Base-by-base conservation (phyloP, 2,113 vertebrate genomes). In the Tachysurus vachellii region DNA sequence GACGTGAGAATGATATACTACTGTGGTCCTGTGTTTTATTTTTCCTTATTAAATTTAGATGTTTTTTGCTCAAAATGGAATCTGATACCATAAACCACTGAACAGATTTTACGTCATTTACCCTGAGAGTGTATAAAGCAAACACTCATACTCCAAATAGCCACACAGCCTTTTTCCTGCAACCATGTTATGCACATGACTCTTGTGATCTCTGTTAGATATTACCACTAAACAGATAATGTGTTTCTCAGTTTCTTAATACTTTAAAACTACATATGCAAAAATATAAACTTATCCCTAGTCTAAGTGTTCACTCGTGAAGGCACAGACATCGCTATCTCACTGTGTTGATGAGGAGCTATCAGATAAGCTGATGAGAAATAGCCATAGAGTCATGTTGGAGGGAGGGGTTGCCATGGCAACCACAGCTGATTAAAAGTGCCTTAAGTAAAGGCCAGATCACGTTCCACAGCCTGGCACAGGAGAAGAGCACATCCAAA, bases 341-440 rank as follows among this genome's bases (percentile, higher is more conserved):
- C 36, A 16, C 64, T 57, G 44, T 82, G 42, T 21, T 73, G 79
- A 82, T 44, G 64, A 21, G 59, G 59, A 54, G 59, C 59, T 66
- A 66, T 86, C 56, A 80, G 19, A 82, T 42, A 87, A 57, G 68
- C 9, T 87, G 26, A 87, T 82, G 54, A 82, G 54, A 82, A 68
- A 47, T n/a, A 42, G 36, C 85, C 36, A 53, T 10, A 16, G 80
- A 44, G 57, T 21, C 36, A 61, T 47, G 56, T 76, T 85, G 70
- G 70, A 77, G 50, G 56, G 57, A 77, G 42, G n/a, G 56, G 85
- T 86, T 80, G 71, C 76, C 42, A 80, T 80, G 59, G 76, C 13
- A 36, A 80, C 77, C 47, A 26, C 23, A 28, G 61, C 62, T 68
- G 61, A 86, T 80, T 80, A 80, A 80, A 68, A 86, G n/a, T 23